Evolutionary conservation across 2,888 invertebrate genomes (phyloP).

Genomic region (Pachymerium ferrugineum): DNA sequence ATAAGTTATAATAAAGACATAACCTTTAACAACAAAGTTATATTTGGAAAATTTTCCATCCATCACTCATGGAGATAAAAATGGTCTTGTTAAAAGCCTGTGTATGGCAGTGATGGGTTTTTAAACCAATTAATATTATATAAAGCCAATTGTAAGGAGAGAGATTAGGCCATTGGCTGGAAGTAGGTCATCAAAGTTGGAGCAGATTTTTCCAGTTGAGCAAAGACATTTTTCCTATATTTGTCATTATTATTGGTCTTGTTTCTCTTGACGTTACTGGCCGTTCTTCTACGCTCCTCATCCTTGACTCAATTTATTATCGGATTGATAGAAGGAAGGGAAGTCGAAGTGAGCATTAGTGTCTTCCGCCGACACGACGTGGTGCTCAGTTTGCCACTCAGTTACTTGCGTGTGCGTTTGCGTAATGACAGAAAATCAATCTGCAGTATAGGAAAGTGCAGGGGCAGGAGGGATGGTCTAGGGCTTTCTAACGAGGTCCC

Average conservation of each 20-base stretch:
- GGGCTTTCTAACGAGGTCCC: slow-evolving; percentile 18
- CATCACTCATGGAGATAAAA: too few species aligned
- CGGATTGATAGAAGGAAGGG: slow-evolving; percentile 6
- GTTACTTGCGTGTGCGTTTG: slow-evolving; percentile 21
- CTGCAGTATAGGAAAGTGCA: slow-evolving; percentile 9
- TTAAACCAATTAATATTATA: not conserved
- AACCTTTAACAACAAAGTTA: too few species aligned
- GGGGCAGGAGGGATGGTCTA: not conserved
- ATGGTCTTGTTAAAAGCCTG: too few species aligned
- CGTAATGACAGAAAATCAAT: slow-evolving; percentile 21
- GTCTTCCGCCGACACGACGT: slow-evolving; percentile 9
- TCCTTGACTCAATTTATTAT: slow-evolving; percentile 21
- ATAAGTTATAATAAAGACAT: too few species aligned
- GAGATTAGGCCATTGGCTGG: not conserved
- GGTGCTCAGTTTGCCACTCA: slow-evolving; percentile 18
- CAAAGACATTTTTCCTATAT: not conserved
- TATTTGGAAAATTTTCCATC: too few species aligned
- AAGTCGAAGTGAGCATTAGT: slow-evolving; percentile 21
- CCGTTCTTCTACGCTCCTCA: not conserved
- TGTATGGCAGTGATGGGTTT: too few species aligned
- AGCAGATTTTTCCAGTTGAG: not conserved
- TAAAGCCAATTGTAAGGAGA: not conserved
- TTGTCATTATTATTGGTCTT: slow-evolving; percentile 18
- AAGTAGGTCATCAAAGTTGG: not conserved
- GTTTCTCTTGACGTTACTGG: not conserved